Percentiles rank a stretch among this genome's conserved stretches.
These are phyloP conservation scores for Anoplius nigerrimus DNA, from an alignment of 2,888 invertebrate genomes.

Conservation along the genomic window DNA sequence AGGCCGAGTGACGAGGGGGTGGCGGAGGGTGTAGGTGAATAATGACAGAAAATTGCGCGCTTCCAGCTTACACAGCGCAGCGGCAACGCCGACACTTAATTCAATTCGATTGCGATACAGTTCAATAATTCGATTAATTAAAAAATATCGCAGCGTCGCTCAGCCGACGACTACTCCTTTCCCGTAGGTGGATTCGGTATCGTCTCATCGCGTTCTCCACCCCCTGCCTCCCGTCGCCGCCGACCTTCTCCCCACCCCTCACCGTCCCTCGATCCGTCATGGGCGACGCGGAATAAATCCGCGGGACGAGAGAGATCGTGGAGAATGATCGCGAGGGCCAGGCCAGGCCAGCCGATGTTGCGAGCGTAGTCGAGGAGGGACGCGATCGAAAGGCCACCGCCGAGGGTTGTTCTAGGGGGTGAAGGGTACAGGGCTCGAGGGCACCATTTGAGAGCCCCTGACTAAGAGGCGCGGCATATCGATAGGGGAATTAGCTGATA, in stretches of 20 bases:
- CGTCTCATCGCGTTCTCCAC: conserved; percentile 23
- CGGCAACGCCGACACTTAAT: conserved; percentile 66
- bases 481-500: conserved; percentile 60
- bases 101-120: conserved; percentile 73
- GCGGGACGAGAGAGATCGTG: background rate
- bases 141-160: conserved; percentile 68
- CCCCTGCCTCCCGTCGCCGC: background rate
- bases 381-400: background rate
- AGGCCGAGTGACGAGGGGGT: conserved; percentile 20
- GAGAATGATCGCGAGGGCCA: conserved; percentile 12
- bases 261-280: conserved; percentile 4
- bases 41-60: conserved; percentile 70
- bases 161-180: conserved; percentile 31
- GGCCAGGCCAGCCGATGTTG: background rate
- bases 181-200: conserved; percentile 4
- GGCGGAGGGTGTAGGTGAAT: conserved; percentile 38
- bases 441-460: conserved; percentile 44
- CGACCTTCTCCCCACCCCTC: conserved; percentile 18
- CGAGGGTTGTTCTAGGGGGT: background rate
- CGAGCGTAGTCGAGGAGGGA: background rate
- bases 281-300: background rate
- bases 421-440: background rate
- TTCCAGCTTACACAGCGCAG: conserved; percentile 59
- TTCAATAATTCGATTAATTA: conserved; percentile 75
- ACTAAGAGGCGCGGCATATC: conserved; percentile 49